Evolutionary conservation across 2,888 invertebrate species (phyloP), one percentile per base, ranked within the genome.

Genomic region (Sphinx pinastri): DNA sequence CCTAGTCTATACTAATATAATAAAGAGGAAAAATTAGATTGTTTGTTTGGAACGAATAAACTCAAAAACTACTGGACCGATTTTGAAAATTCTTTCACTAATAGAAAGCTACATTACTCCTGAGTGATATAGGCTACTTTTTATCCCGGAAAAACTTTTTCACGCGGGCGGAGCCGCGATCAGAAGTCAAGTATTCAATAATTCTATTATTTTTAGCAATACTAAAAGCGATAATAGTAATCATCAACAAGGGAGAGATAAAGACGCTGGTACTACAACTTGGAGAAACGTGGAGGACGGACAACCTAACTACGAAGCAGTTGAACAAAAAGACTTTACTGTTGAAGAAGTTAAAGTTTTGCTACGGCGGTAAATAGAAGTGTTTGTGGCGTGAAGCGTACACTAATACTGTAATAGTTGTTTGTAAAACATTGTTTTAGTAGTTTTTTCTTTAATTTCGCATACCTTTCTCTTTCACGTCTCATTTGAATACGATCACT

Each of bases 341-440:
- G 68, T 71, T 86, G 63, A 80, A 81, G 69, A 80, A 74, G 71
- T 77, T 87, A 63, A 83, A 84, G 70, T 76, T 83, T 69, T 81
- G 77, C 72, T 79, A 78, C 76, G 66, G 77, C 80, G 82, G 86
- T 87, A 75, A 52, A 75, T 67, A 54, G 25, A 31, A 14, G 25
- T 31, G 55, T 19, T 16, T 5, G 49, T 16, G 25, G 11, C 47
- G 63, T 63, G 13, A 13, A 49, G 12, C 12, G 45, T 47, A 47
- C 47, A 60, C 60, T 16, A 11, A 60, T 47, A 12, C 11, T 59
- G 59, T 60, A 16, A 16, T 14, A 60, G 16, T n/a, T 8, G n/a
- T 5, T 16, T 45, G 47, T 45, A 60, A 59, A 16, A 45, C 45
- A 16, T 16, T n/a, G 54, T 54, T 54, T 54, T 38, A 8, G 5